Conservation (phyloP, 30 jellyfish, hydroid and myxozoan species). For the Phacellophora camtschatica region DNA sequence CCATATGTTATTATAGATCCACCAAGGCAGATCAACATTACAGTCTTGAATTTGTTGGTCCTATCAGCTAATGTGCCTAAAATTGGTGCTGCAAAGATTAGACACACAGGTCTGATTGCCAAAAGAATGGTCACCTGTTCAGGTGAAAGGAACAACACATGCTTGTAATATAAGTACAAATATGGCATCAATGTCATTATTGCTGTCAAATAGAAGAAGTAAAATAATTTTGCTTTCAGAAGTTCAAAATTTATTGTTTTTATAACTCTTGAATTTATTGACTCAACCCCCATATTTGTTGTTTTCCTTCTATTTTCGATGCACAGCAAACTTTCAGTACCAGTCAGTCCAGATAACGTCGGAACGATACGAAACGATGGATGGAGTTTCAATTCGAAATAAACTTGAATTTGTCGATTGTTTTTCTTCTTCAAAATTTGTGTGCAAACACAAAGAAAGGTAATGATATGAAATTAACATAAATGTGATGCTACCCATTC, state of each 20-base stretch:
- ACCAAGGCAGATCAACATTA: constrained; percentile 53
- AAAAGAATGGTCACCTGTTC: constrained; percentile 61
- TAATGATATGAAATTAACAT: too few relatives aligned
- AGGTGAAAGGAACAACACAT: constrained; percentile 81
- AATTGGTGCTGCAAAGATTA: constrained; percentile 76
- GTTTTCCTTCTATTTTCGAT: neutral
- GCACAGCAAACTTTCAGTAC: too few relatives aligned
- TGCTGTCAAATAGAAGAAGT: constrained; percentile 69
- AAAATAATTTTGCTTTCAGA: constrained; percentile 70
- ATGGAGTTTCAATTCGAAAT: too few relatives aligned
- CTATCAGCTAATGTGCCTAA: constrained; percentile 86
- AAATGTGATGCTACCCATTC: too few relatives aligned
- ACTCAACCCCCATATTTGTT: neutral
- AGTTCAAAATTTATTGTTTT: constrained; percentile 31
- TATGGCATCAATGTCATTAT: constrained; percentile 65
- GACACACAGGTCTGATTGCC: constrained; percentile 68
- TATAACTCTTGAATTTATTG: neutral
- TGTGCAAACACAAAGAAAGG: too few relatives aligned
- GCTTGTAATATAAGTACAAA: constrained; percentile 76
- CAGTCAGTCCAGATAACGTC: too few relatives aligned
- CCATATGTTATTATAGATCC: constrained; percentile 68
- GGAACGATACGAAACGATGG: too few relatives aligned
- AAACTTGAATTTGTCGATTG: too few relatives aligned
- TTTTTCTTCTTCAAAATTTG: too few relatives aligned
- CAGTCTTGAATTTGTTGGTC: constrained; percentile 49